phyloP scores from a whole-genome alignment of 1,140 invertebrate species.

The Heterodera carotae region DNA sequence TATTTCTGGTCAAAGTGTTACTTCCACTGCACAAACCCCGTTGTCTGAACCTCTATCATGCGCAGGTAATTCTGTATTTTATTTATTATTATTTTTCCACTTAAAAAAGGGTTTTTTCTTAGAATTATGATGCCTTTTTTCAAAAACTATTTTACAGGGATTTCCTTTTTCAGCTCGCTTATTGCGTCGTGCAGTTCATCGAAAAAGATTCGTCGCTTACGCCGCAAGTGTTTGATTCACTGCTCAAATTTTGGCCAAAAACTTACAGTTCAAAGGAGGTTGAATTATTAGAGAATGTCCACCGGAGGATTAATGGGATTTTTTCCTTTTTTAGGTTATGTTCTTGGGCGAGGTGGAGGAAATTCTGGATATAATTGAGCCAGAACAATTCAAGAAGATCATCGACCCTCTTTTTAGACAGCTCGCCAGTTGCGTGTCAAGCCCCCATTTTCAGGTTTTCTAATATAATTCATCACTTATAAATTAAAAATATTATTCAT shows the following conservation, averaged over 20 bases:
- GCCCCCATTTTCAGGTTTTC: constrained; percentile 70
- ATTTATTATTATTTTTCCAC: too few species aligned
- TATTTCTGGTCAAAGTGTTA: constrained; percentile 89
- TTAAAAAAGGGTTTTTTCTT: too few species aligned
- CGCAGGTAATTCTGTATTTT: constrained; percentile 49
- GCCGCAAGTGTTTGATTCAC: constrained; percentile 66
- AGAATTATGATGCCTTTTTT: too few species aligned
- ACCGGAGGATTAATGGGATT: constrained; percentile 8
- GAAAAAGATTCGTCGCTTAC: constrained; percentile 68
- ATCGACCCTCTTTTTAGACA: constrained; percentile 70
- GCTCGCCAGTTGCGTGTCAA: constrained; percentile 70
- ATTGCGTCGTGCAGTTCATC: constrained; percentile 70
- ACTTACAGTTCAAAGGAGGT: constrained; percentile 70
- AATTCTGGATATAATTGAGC: constrained; percentile 71
- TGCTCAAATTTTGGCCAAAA: constrained; percentile 71
- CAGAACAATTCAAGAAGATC: constrained; percentile 70
- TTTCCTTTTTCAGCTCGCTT: constrained; percentile 65
- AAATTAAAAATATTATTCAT: constrained; percentile 1
- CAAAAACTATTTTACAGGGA: too few species aligned
- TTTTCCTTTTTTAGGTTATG: constrained; percentile 64
- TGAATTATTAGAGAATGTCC: constrained; percentile 13
- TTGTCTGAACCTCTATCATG: constrained; percentile 63
- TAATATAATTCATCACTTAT: background rate
- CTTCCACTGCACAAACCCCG: constrained; percentile 74
- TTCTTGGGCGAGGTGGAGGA: constrained; percentile 71